Conservation (phyloP, 2,888 invertebrate genomes). For the Drosophila antonietae region DNA sequence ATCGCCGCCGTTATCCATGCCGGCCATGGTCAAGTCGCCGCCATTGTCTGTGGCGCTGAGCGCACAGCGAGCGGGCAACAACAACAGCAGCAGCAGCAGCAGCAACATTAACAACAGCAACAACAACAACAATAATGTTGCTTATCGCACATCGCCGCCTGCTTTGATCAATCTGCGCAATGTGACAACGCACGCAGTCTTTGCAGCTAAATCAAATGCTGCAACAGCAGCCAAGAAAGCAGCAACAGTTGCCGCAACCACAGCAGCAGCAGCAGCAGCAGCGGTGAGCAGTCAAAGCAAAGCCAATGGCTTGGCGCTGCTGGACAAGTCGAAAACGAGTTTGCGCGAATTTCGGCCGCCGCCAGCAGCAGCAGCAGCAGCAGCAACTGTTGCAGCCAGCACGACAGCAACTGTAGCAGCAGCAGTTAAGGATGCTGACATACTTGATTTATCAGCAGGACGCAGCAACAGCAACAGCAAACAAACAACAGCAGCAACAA, state of each 20-base stretch:
- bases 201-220: constrained; percentile 59
- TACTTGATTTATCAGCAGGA: constrained; percentile 19
- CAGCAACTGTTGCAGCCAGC: constrained; percentile 27
- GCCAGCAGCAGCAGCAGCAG: constrained; percentile 18
- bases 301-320: constrained; percentile 51
- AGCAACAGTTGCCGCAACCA: constrained; percentile 15
- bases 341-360: constrained; percentile 81
- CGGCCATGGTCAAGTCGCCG: constrained; percentile 71
- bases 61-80: constrained; percentile 48
- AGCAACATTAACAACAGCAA: constrained; percentile 13
- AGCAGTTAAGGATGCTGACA: constrained; percentile 34
- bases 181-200: constrained; percentile 52
- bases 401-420: constrained; percentile 27
- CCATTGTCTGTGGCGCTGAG: constrained; percentile 63
- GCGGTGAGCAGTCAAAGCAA: constrained; percentile 40
- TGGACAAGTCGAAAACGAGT: constrained; percentile 74
- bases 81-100: constrained; percentile 34
- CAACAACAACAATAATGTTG: constrained; percentile 43
- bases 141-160: constrained; percentile 78
- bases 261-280: constrained; percentile 10
- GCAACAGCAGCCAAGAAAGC: constrained; percentile 51
- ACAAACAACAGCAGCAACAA: constrained; percentile 36
- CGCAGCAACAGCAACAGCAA: constrained; percentile 44
- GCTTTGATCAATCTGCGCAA: constrained; percentile 81
- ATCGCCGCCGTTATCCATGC: constrained; percentile 49